A percentile compares a stretch with the other conserved stretches of the same genome.
Conservation (phyloP, 2,888 invertebrate genomes). For the Lasius platythorax region DNA sequence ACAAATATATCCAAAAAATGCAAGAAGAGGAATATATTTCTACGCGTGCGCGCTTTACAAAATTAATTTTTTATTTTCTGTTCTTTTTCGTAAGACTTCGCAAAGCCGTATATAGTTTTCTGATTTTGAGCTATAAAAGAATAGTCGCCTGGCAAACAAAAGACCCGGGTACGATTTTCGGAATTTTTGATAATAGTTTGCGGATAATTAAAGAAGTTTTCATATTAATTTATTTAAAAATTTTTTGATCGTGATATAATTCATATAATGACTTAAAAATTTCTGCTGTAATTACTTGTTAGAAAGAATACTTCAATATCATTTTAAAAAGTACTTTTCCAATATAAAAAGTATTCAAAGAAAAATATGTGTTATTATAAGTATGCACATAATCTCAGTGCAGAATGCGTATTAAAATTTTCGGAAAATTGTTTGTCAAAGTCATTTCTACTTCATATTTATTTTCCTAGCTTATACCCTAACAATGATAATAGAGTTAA, state of each 20-base stretch:
- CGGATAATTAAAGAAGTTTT: not conserved
- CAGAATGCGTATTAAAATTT: conserved; percentile 10
- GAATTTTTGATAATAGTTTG: conserved; percentile 3
- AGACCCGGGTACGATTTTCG: not conserved
- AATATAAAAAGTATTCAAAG: conserved; percentile 21
- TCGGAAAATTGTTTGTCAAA: not conserved
- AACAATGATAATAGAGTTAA: not conserved
- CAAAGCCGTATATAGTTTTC: not conserved
- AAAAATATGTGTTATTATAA: conserved; percentile 29
- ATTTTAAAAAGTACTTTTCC: conserved; percentile 14
- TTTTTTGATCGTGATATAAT: not conserved
- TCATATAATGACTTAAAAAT: not conserved
- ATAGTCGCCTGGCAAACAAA: not conserved
- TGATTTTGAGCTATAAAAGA: not conserved
- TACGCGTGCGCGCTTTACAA: not conserved
- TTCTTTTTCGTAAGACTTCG: not conserved
- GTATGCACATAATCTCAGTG: not conserved
- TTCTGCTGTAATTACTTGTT: not conserved
- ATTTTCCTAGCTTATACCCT: not conserved
- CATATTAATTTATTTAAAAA: not conserved
- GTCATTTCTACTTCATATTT: conserved; percentile 1
- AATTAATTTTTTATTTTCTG: not conserved
- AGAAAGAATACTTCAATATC: not conserved
- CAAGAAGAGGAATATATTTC: not conserved
- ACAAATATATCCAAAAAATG: conserved; percentile 25